Base-by-base conservation (phyloP, 1,140 invertebrate species). In the Zaprionus nigranus region DNA sequence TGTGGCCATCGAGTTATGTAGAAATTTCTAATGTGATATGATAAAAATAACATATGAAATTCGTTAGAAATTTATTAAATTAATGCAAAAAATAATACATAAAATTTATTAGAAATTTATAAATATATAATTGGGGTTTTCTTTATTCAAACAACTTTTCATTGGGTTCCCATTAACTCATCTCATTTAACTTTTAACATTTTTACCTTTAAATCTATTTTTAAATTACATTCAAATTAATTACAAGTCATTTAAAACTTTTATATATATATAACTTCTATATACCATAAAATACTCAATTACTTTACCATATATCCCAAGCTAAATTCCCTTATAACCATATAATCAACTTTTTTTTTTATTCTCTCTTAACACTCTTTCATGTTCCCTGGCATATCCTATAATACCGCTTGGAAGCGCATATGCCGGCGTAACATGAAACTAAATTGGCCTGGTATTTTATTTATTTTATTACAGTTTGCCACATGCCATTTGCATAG, bases 391-490 rank as follows among this genome's bases (percentile, higher is more conserved):
- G 17, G 1, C 38, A 36, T 36, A 61, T n/a, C n/a, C 2, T 3
- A 49, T 61, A 56, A 40, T 70, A 24, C 49, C 11, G 20, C 7
- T 9, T 11, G 12, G 26, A 28, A 15, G 17, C n/a, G 36, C 5
- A 51, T 57, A 36, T 30, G 9, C 13, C 59, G 34, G 36, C 30
- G 15, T 30, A 74, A 54, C 40, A 57, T 30, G 60, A 30, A 69
- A 59, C 79, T 69, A 67, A 86, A 82, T 85, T 75, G 80, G 65
- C 38, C 12, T 60, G 43, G 11, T 26, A 61, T 63, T 65, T 70
- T 66, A 61, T 76, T 58, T 67, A 65, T 80, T 83, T 83, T 78
- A 77, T 77, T 84, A 43, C 73, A 71, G 22, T 66, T 78, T 81
- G 46, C 57, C 71, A 74, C 51, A 74, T 78, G 59, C 81, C 68